A percentile compares a stretch with the other conserved stretches of the same genome.
These are phyloP conservation scores for Platichthys stellatus DNA, from an alignment of 2,113 vertebrate genomes.

Conservation along the genomic window DNA sequence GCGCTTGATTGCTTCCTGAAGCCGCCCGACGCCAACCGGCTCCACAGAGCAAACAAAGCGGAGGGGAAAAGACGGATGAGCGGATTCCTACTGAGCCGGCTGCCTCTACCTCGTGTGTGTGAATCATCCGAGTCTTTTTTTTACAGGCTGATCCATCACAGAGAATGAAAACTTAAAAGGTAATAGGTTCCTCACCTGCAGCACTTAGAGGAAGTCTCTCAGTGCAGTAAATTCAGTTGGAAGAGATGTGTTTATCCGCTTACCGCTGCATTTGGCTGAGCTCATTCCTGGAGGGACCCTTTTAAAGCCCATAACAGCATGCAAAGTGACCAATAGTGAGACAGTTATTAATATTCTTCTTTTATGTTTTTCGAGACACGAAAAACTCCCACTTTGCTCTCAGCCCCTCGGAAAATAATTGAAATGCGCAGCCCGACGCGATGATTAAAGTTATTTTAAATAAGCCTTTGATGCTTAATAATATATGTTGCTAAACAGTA, in stretches of 20 bases:
- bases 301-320: conserved; percentile 44
- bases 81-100: conserved; percentile 10
- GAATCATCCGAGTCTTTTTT: conserved; percentile 32
- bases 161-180: conserved; percentile 36
- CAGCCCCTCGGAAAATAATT: conserved; percentile 45
- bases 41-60: conserved; percentile 52
- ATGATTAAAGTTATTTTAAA: conserved; percentile 61
- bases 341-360: conserved; percentile 63
- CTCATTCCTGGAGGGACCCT: conserved; percentile 21
- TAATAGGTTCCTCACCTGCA: conserved; percentile 30
- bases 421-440: conserved; percentile 49
- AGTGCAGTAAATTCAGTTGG: conserved; percentile 19
- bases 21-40: conserved; percentile 31
- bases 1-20: conserved; percentile 47
- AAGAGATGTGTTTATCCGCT: conserved; percentile 46
- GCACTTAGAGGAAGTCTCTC: conserved; percentile 7
- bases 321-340: conserved; percentile 61
- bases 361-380: conserved; percentile 51
- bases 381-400: conserved; percentile 42
- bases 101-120: conserved; percentile 12
- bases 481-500: conserved; percentile 70
- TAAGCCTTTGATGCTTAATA: conserved; percentile 78
- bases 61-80: conserved; percentile 20
- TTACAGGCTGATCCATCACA: conserved; percentile 42
- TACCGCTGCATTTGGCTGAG: conserved; percentile 35